These are phyloP conservation scores for Campoletis raptor DNA, from an alignment of 2,888 invertebrate species.

Conservation along the genomic window DNA sequence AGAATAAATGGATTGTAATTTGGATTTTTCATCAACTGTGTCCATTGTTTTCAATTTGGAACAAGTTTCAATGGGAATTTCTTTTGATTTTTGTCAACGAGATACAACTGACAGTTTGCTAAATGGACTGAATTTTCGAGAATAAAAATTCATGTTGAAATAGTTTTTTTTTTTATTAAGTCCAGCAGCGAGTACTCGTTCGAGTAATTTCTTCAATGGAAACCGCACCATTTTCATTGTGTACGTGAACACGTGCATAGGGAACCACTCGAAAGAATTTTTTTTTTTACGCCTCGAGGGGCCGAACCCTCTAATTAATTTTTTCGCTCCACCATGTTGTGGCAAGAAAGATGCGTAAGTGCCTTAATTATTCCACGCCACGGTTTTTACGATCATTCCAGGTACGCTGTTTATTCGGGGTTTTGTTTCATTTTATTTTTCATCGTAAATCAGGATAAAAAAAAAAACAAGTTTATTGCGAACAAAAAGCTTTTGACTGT, in stretches of 20 bases:
- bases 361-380: constrained; percentile 58
- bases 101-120: background rate
- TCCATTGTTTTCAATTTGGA: background rate
- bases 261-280: constrained; percentile 43
- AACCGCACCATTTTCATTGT: constrained; percentile 27
- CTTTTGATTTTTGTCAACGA: background rate
- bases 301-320: constrained; percentile 58
- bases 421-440: constrained; percentile 11
- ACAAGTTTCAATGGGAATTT: background rate
- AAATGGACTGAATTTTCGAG: background rate
- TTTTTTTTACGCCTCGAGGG: constrained; percentile 36
- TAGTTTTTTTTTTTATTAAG: background rate
- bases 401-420: constrained; percentile 21
- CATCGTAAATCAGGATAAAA: background rate
- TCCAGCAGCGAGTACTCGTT: background rate
- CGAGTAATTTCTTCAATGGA: constrained; percentile 12
- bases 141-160: background rate
- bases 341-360: constrained; percentile 30
- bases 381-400: constrained; percentile 48
- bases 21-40: too few species aligned
- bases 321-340: constrained; percentile 38
- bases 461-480: background rate
- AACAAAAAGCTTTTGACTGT: constrained; percentile 22
- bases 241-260: constrained; percentile 3
- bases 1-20: background rate